Base-by-base conservation (phyloP, 1,140 invertebrate genomes). In the Orchestia grillus region DNA sequence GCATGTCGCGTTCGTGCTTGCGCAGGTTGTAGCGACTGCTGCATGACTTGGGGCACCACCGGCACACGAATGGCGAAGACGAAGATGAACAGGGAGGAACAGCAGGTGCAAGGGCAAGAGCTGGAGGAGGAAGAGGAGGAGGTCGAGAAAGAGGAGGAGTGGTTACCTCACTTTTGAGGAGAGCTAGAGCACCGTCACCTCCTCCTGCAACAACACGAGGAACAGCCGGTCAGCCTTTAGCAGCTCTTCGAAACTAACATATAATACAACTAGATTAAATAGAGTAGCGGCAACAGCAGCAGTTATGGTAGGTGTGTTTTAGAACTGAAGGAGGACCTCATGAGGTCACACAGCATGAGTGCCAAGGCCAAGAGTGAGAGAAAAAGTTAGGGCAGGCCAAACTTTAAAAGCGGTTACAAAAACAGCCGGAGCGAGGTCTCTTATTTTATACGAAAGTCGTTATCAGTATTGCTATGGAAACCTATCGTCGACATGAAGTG, bases 1-100 rank as follows among this genome's bases (percentile, higher is more conserved):
- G 98, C 97, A 99, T 98, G 57, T 99, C 98, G 97, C 98, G 98
- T 98, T 99, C 99, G 98, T 99, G 98, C 97, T 98, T 99, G 96
- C 98, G 99, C 96, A 99, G 98, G 96, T 98, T 99, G 98, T 99
- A 99, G 98, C 99, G 99, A 97, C 98, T 99, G 97, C 98, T 98
- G 97, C 99, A 99, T 95, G 98, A 98, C 97, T 98, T 98, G 97
- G 99, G 98, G 97, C 98, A 99, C 98, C 99, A 99, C 97, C 99
- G 98, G 97, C 98, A 99, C 97, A 99, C 98, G 97, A 99, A 96
- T 87, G 96, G 92, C 43, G 92, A 94, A 40, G 92, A 45, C 43
- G 92, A 44, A 47, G 43, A 94, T 44, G 92, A 94, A 40, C 41
- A 45, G 19, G 92, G 44, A 44, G 44, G 88, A 44, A 42, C 16